phyloP scores from a whole-genome alignment of 2,888 invertebrate species.

The Galeopsomyia nigrocyanea region DNA sequence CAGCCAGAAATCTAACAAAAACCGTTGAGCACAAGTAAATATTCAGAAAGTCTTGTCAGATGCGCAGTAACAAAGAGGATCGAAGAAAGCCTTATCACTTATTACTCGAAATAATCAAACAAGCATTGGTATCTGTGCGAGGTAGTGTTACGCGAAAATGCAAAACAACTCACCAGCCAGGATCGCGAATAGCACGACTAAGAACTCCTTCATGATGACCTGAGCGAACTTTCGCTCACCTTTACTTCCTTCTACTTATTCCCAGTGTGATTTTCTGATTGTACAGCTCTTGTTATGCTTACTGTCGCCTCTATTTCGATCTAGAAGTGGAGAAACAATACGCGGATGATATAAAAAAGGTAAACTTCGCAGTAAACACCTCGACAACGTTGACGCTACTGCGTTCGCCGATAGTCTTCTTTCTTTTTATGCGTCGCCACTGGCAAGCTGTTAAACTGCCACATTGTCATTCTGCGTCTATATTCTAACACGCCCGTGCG shows the following conservation, averaged over 20 bases:
- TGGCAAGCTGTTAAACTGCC: not conserved
- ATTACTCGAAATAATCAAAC: not conserved
- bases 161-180: constrained; percentile 66
- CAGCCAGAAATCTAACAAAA: constrained; percentile 5
- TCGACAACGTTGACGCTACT: constrained; percentile 15
- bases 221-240: constrained; percentile 41
- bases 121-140: not conserved
- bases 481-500: too few relatives aligned
- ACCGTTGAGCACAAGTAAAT: too few relatives aligned
- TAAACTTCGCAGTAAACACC: constrained; percentile 10
- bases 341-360: not conserved
- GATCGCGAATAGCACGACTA: constrained; percentile 68
- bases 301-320: not conserved
- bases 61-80: too few relatives aligned
- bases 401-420: constrained; percentile 25
- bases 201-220: constrained; percentile 64
- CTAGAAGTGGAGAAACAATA: not conserved
- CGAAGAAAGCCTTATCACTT: too few relatives aligned
- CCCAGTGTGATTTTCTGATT: not conserved
- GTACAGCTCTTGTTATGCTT: not conserved
- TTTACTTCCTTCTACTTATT: not conserved
- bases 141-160: not conserved
- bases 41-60: too few relatives aligned
- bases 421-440: constrained; percentile 40
- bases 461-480: constrained; percentile 3